Conservation (phyloP, 1,140 invertebrate species). For the Leptopilina clavipes region DNA sequence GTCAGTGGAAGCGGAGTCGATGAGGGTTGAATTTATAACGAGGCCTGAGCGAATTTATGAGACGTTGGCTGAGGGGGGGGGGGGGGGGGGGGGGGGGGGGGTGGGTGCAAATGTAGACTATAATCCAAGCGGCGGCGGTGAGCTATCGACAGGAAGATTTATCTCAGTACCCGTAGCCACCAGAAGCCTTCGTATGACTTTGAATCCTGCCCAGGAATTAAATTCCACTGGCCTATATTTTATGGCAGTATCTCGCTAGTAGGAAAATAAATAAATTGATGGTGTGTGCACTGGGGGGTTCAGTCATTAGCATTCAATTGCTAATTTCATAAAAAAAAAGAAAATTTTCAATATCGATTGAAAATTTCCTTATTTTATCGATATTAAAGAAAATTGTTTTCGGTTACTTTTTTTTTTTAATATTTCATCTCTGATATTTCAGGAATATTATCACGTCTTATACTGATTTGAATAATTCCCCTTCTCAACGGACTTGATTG, state of each 20-base stretch:
- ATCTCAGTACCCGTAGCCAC: conserved; percentile 50
- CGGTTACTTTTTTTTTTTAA: too few species aligned
- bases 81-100: conserved; percentile 20
- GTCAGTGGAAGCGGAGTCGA: conserved; percentile 53
- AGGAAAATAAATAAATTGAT: conserved; percentile 12
- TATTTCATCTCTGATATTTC: too few species aligned
- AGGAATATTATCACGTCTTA: too few species aligned
- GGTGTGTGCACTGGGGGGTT: background rate
- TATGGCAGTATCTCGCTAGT: background rate
- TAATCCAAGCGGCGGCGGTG: conserved; percentile 54
- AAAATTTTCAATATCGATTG: background rate
- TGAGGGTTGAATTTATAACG: conserved; percentile 61
- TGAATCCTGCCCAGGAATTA: conserved; percentile 8
- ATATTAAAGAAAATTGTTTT: too few species aligned
- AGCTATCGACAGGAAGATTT: conserved; percentile 59
- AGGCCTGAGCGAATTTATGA: conserved; percentile 60
- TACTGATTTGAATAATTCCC: too few species aligned
- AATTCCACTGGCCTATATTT: conserved; percentile 32
- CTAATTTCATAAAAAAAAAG: background rate
- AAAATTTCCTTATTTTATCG: background rate
- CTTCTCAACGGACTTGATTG: too few species aligned
- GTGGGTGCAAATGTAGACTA: conserved; percentile 58
- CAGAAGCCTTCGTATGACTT: conserved; percentile 12
- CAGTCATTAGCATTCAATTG: conserved; percentile 17
- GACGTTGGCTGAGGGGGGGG: conserved; percentile 36